These are phyloP conservation scores for Cirrhinus mrigala DNA, from an alignment of 2,797 vertebrate genomes.

Conservation along the genomic window DNA sequence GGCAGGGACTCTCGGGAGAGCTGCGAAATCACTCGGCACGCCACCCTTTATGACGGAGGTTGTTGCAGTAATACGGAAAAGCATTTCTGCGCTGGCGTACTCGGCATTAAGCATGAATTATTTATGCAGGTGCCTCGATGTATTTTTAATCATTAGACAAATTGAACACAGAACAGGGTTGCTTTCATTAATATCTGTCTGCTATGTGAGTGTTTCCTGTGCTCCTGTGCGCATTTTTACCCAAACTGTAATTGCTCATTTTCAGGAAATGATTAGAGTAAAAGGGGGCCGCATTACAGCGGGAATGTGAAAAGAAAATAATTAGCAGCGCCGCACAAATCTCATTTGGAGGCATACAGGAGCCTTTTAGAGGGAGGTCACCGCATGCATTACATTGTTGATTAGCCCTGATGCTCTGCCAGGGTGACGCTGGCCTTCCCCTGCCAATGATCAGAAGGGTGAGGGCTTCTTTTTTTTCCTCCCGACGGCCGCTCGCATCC, in stretches of 20 bases:
- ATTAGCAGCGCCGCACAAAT: constrained; percentile 66
- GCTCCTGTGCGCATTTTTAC: constrained; percentile 59
- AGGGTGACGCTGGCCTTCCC: constrained; percentile 42
- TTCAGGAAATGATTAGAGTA: constrained; percentile 67
- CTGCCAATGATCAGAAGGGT: constrained; percentile 58
- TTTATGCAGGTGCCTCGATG: constrained; percentile 67
- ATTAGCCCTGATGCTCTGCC: constrained; percentile 58
- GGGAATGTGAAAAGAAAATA: constrained; percentile 65
- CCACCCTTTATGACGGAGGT: constrained; percentile 46
- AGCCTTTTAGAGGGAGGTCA: constrained; percentile 57
- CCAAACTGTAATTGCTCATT: constrained; percentile 65
- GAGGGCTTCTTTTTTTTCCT: constrained; percentile 14
- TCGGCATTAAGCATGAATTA: constrained; percentile 64
- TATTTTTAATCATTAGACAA: constrained; percentile 69
- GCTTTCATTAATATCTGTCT: constrained; percentile 65
- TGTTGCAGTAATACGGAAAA: constrained; percentile 56
- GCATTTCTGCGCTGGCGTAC: constrained; percentile 44
- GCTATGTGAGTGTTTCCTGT: constrained; percentile 58
- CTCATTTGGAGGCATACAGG: constrained; percentile 63
- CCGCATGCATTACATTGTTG: constrained; percentile 56
- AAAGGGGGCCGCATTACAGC: constrained; percentile 60
- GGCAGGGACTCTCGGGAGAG: constrained; percentile 43
- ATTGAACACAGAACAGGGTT: constrained; percentile 63
- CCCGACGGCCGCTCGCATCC: constrained; percentile 23
- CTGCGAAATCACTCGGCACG: constrained; percentile 46